Conservation (phyloP, 2,888 invertebrate species). For the Chrysolina oricalcia region DNA sequence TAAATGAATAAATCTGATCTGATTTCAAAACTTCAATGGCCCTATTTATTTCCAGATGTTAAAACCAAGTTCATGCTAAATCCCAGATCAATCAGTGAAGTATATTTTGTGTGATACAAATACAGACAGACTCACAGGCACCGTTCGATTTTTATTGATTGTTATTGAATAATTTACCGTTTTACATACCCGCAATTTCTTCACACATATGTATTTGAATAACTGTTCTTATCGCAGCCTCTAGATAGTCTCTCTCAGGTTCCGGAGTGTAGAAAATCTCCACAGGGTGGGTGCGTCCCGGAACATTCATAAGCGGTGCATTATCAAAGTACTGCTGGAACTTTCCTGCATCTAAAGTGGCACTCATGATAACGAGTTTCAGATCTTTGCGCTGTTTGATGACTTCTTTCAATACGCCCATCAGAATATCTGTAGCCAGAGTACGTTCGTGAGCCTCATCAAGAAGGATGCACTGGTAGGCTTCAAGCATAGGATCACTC, state of each 20-base stretch:
- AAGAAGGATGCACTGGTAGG: slow-evolving; percentile 95
- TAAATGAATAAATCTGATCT: too few relatives aligned
- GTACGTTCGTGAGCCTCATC: slow-evolving; percentile 99
- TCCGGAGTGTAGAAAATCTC: slow-evolving; percentile 99
- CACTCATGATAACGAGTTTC: slow-evolving; percentile 99
- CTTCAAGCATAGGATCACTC: slow-evolving; percentile 98
- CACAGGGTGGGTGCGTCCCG: slow-evolving; percentile 95
- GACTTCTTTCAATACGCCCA: slow-evolving; percentile 99
- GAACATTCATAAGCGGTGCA: slow-evolving; percentile 98
- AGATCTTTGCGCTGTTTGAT: slow-evolving; percentile 93
- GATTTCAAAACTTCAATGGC: too few relatives aligned
- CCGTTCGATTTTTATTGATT: too few relatives aligned
- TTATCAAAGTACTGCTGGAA: slow-evolving; percentile 99
- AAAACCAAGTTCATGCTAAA: too few relatives aligned
- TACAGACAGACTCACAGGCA: too few relatives aligned
- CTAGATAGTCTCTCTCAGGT: slow-evolving; percentile 97
- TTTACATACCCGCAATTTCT: slow-evolving; percentile 85
- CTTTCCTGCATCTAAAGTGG: slow-evolving; percentile 98
- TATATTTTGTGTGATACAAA: too few relatives aligned
- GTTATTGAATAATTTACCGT: slow-evolving; percentile 66
- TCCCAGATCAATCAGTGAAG: too few relatives aligned
- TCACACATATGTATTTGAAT: slow-evolving; percentile 96
- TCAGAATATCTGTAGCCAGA: slow-evolving; percentile 97
- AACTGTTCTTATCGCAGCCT: slow-evolving; percentile 98
- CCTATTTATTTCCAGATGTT: too few relatives aligned